Evolutionary conservation across 2,113 vertebrate genomes (phyloP), one percentile per base, ranked within the genome.

Genomic region (Mormoops blainvillei): DNA sequence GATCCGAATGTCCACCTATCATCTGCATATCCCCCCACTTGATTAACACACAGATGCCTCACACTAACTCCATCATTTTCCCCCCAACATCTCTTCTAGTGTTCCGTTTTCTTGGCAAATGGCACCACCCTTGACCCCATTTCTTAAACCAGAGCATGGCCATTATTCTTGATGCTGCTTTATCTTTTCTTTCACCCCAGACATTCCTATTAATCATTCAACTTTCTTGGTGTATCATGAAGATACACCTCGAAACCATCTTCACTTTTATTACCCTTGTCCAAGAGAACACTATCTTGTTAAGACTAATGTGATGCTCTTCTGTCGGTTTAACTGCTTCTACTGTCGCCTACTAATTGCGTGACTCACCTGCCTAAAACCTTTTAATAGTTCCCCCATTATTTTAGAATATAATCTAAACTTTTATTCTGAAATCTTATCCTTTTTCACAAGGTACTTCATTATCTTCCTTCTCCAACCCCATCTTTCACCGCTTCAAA

Each of bases 321-420:
- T 82, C 56, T 63, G 38, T 19, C 52, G 14, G 31, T 67, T 7
- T 87, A 31, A 63, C n/a, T 76, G 12, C 24, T 54, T 87, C 54
- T 52, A 13, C 22, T 58, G 4, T 33, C 83, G 52, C 63, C 56
- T 61, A 24, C 58, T 38, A 43, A 96, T 74, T 58, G 14, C 91
- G 41, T 61, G 43, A 56, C 54, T 92, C n/a, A 4, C 56, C 13
- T 89, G 28, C 68, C 65, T 81, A 81, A 89, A 81, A 77, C 38
- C 11, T 78, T 93, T 73, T 45, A 85, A 20, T 88, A 52, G 2
- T 67, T 80, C 3, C 20, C 13, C 56, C 31, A 38, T 65, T 74
- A 12, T 67, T 94, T 80, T 26, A 84, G 70, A 85, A 91, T 91
- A 48, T 93, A 84, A 65, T 43, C 56, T 63, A 52, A 94, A 85